phyloP scores from a whole-genome alignment of 2,888 invertebrate species.

The Cynaeus angustus region DNA sequence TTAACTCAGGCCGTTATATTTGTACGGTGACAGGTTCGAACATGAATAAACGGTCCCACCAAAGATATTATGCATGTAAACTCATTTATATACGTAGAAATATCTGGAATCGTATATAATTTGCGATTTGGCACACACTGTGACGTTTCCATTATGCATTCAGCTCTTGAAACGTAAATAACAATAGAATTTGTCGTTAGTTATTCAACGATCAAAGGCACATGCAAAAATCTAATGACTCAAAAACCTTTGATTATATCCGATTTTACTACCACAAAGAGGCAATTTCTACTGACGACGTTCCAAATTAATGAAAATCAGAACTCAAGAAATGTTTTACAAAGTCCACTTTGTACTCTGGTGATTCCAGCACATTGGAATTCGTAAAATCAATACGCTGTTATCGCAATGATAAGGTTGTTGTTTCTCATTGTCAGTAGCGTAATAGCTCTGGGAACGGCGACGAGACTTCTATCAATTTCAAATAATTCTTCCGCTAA shows the following conservation, averaged over 20 bases:
- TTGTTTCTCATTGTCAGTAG: constrained; percentile 29
- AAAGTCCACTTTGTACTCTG: constrained; percentile 13
- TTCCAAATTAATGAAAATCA: background rate
- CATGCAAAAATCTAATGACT: constrained; percentile 48
- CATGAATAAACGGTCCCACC: background rate
- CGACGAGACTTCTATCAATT: constrained; percentile 39
- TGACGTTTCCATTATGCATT: constrained; percentile 50
- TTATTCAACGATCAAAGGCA: constrained; percentile 44
- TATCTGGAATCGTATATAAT: constrained; percentile 48
- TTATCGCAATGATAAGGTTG: constrained; percentile 27
- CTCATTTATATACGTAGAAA: constrained; percentile 41
- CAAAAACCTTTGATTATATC: constrained; percentile 34
- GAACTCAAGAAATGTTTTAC: constrained; percentile 1
- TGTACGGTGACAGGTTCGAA: background rate
- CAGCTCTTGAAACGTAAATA: constrained; percentile 46
- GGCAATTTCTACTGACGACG: background rate
- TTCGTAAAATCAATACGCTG: constrained; percentile 33
- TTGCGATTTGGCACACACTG: constrained; percentile 45
- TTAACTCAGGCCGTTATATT: constrained; percentile 18
- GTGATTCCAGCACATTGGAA: constrained; percentile 27
- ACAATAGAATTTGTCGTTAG: constrained; percentile 48
- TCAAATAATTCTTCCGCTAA: constrained; percentile 31
- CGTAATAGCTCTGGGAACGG: constrained; percentile 31
- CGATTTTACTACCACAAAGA: constrained; percentile 15
- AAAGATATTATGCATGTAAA: constrained; percentile 46